These are phyloP conservation scores for Pheosia gnoma DNA, from an alignment of 2,888 invertebrate genomes.

Conservation along the genomic window DNA sequence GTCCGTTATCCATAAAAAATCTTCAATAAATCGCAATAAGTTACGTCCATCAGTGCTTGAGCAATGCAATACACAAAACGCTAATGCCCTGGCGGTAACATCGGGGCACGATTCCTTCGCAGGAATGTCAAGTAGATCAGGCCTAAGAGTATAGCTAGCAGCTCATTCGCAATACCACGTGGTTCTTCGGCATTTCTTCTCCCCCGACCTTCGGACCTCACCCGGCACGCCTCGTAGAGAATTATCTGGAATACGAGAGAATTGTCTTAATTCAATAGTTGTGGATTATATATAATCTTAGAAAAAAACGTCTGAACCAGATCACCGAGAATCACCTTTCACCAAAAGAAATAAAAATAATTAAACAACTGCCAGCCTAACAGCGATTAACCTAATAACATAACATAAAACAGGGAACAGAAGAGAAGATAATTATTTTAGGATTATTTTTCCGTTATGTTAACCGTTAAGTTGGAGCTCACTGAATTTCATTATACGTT, in stretches of 20 bases:
- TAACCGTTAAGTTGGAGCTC: too few relatives aligned
- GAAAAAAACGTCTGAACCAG: background rate
- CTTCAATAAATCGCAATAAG: constrained; percentile 31
- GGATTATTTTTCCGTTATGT: too few relatives aligned
- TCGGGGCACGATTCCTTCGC: constrained; percentile 13
- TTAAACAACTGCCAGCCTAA: too few relatives aligned
- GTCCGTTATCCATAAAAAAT: background rate
- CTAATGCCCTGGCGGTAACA: background rate
- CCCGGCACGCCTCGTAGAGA: constrained; percentile 80
- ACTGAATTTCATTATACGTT: too few relatives aligned
- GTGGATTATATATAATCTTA: background rate
- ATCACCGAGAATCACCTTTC: constrained; percentile 5
- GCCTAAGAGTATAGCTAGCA: constrained; percentile 5
- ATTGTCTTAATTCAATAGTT: background rate
- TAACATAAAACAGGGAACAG: too few relatives aligned
- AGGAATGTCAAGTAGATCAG: constrained; percentile 25
- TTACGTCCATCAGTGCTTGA: constrained; percentile 15
- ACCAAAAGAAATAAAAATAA: background rate
- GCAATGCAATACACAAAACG: background rate
- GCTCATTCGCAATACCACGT: constrained; percentile 82
- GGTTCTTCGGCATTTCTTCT: constrained; percentile 71
- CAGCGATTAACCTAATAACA: too few relatives aligned
- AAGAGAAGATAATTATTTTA: too few relatives aligned
- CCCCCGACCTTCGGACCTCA: constrained; percentile 68
- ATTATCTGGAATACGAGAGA: constrained; percentile 70